Percentiles rank a stretch among this genome's conserved stretches.
These are phyloP conservation scores for Morelia viridis DNA, from an alignment of 2,797 vertebrate species.

Conservation along the genomic window DNA sequence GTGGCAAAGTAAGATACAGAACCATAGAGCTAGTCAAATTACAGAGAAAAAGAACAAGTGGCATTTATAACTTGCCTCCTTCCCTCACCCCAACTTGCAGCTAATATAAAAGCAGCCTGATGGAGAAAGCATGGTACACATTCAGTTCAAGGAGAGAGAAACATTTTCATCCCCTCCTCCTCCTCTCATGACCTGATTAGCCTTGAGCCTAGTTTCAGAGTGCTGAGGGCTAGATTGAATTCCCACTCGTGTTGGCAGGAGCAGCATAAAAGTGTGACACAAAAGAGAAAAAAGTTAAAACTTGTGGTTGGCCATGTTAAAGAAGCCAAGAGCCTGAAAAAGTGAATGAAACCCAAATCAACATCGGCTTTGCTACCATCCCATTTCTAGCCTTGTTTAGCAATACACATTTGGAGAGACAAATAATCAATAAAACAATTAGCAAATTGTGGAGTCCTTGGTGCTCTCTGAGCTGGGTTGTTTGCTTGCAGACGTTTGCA, in stretches of 20 bases:
- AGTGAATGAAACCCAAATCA: not conserved
- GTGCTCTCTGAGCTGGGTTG: too few species aligned
- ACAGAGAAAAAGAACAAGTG: not conserved
- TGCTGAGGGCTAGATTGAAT: not conserved
- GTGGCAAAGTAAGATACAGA: not conserved
- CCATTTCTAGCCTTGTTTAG: not conserved
- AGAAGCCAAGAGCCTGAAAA: not conserved
- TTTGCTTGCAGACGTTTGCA: not conserved
- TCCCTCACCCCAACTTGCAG: not conserved
- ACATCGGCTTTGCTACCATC: not conserved
- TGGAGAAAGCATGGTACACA: not conserved
- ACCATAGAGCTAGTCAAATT: not conserved
- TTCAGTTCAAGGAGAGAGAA: not conserved
- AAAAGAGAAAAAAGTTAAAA: not conserved
- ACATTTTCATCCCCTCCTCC: not conserved
- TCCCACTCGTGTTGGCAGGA: not conserved
- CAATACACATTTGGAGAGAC: not conserved
- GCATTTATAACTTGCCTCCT: not conserved
- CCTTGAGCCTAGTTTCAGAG: not conserved
- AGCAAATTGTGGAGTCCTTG: not conserved
- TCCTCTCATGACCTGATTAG: not conserved
- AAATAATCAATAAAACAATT: not conserved
- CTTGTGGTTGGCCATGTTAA: too few species aligned
- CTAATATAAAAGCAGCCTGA: not conserved
- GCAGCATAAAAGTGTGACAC: not conserved